Evolutionary conservation across 2,888 invertebrate species (phyloP).

Genomic region (Vannuccia rotundouncinata): DNA sequence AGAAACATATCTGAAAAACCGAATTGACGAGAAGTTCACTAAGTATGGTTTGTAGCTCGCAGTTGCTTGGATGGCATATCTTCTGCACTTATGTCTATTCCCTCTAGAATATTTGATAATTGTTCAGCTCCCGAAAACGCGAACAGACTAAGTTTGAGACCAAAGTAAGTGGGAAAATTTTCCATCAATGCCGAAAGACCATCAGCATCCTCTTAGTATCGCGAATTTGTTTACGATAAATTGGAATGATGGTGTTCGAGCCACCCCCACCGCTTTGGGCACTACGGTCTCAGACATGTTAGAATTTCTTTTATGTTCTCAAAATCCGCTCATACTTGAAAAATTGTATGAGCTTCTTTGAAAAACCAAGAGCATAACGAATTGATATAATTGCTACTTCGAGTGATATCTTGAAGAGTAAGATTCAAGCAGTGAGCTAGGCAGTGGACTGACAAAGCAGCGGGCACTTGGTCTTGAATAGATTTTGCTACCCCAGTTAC

Average conservation of each 20-base stretch:
- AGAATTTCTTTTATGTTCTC: background rate
- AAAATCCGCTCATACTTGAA: background rate
- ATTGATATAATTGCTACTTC: constrained; percentile 37
- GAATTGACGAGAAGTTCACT: background rate
- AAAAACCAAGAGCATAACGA: constrained; percentile 40
- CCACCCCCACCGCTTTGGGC: background rate
- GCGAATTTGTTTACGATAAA: background rate
- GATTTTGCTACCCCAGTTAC: constrained; percentile 39
- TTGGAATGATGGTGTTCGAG: background rate
- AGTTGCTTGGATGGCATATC: background rate
- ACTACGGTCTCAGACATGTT: background rate
- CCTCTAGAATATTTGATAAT: constrained; percentile 39
- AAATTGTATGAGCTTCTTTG: background rate
- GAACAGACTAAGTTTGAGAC: constrained; percentile 38
- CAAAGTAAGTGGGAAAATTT: constrained; percentile 40
- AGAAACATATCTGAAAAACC: background rate
- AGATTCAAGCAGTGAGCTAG: constrained; percentile 40
- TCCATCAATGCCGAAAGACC: constrained; percentile 39
- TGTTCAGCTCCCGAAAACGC: constrained; percentile 41
- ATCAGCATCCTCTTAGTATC: constrained; percentile 30
- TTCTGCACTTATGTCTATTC: constrained; percentile 34
- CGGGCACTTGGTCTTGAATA: constrained; percentile 34
- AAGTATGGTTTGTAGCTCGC: background rate
- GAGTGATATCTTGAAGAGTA: constrained; percentile 36
- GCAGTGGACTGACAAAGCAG: constrained; percentile 40